Evolutionary conservation across 1,140 invertebrate species (phyloP), one percentile per base, ranked within the genome.

Genomic region (Brachionus paranguensis): DNA sequence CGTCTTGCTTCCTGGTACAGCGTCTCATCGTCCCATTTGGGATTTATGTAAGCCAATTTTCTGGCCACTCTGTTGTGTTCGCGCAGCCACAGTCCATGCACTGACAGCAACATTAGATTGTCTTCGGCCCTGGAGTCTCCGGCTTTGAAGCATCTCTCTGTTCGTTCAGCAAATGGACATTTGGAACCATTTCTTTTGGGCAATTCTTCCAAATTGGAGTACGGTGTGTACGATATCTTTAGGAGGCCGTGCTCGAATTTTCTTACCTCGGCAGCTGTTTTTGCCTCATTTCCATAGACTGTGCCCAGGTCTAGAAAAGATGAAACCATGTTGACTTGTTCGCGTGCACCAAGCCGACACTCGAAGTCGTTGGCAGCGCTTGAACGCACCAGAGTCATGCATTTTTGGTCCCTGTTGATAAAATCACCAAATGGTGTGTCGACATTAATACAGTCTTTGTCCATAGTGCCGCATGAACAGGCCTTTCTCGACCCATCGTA

Each of bases 61-160:
- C 55, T 29, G 2, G 87, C 86, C 41, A 87, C 85, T 78, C 79
- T 64, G 83, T 87, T 87, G 85, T 87, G 87, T 37, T 85, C 85
- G n/a, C 86, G 68, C 29, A 87, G 53, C 41, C 86, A 95, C 4
- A 96, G 90, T 0, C 95, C 94, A 88, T 98, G 96, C 78, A 96
- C 11, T 27, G 65, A 78, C 7, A 47, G n/a, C 3, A 84, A 7
- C 12, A 64, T 11, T 5, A 70, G n/a, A 41, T 78, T 60, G 17
- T 78, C 55, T 20, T 65, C 68, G 20, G 17, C 27, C 20, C 68
- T 53, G 14, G 27, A 43, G 27, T 84, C 68, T 55, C 68, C 83
- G 7, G 41, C 53, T 24, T 29, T 43, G 45, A 76, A 74, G 55
- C 83, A 84, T 55, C 43, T 72, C 10, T 70, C 60, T 14, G 6